Evolutionary conservation across 2,113 vertebrate species (phyloP).

Genomic region (Megaleporinus macrocephalus): DNA sequence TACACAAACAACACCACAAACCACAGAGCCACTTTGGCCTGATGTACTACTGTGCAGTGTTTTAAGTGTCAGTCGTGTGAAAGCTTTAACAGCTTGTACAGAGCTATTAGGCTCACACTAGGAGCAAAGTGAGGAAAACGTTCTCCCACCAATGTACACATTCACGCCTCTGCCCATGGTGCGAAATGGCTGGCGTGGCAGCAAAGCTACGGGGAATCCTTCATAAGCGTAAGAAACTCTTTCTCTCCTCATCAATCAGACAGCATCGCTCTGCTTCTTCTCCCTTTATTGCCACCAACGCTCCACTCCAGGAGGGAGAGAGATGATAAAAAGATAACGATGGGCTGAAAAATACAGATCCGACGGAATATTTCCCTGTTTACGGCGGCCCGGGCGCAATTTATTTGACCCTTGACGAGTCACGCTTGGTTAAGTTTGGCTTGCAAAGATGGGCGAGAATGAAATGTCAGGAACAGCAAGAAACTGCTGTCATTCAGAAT

Average conservation of each 20-base stretch:
- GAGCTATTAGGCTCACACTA: constrained; percentile 48
- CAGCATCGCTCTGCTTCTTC: constrained; percentile 24
- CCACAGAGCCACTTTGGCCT: not conserved
- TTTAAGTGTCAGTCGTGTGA: constrained; percentile 27
- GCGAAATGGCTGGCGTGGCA: constrained; percentile 43
- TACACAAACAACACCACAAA: constrained; percentile 3
- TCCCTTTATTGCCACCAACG: constrained; percentile 12
- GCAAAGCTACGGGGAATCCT: constrained; percentile 34
- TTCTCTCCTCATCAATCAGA: constrained; percentile 41
- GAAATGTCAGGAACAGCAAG: not conserved
- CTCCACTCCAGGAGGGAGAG: constrained; percentile 26
- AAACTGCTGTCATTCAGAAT: not conserved
- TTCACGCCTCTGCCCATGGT: constrained; percentile 38
- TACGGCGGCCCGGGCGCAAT: not conserved
- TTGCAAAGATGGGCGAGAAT: not conserved
- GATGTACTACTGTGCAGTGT: not conserved
- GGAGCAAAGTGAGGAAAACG: constrained; percentile 26
- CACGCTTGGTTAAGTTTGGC: constrained; percentile 23
- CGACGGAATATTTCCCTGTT: not conserved
- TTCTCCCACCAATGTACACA: constrained; percentile 43
- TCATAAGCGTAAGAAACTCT: constrained; percentile 16
- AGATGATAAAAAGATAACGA: constrained; percentile 39
- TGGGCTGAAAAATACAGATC: constrained; percentile 5
- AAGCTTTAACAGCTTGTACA: constrained; percentile 26
- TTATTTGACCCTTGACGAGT: constrained; percentile 32